Base-by-base conservation (phyloP, 2,888 invertebrate genomes). In the Drosophila mercatorum region DNA sequence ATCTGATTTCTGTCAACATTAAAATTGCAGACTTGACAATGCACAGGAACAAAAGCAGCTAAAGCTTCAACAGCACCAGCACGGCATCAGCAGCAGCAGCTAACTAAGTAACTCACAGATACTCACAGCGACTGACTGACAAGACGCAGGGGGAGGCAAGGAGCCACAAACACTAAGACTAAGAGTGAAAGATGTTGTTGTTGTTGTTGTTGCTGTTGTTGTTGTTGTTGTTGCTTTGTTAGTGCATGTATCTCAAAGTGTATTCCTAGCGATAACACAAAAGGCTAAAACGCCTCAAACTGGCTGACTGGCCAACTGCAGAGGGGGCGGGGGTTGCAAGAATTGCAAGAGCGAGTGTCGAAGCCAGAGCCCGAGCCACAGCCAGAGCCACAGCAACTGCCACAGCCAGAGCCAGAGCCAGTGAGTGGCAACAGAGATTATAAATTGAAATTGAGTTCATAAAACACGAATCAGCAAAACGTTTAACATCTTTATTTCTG, bases 391-490 rank as follows among this genome's bases (percentile, higher is more conserved):
- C 49, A 66, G 75, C 67, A 61, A 47, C 22, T 71, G 59, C 46
- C 17, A 17, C 17, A 17, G 17, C 17, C 68, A 61, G 51, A 64
- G 75, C 65, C 64, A 51, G 40, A 71, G 72, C 75, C 82, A 82
- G 75, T 90, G 88, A 88, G 88, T 90, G 88, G 90, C 88, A 85
- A 81, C 85, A 79, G 74, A 91, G 91, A 91, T 91, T 88, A 90
- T 88, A 89, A 90, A 90, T 90, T 90, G 91, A 90, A 90, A 90
- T 91, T 91, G 91, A 90, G 91, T 91, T 90, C 91, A 91, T 91
- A 91, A 91, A 91, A 91, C 90, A 90, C 91, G 91, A 91, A 90
- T 91, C 90, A 89, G 88, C 90, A 88, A 90, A 90, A 90, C 89
- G 89, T 90, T 90, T 90, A 90, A 90, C 90, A 90, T 91, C 90